phyloP scores from a whole-genome alignment of 1,140 invertebrate genomes.

The Phymorhynchus buccinoides region DNA sequence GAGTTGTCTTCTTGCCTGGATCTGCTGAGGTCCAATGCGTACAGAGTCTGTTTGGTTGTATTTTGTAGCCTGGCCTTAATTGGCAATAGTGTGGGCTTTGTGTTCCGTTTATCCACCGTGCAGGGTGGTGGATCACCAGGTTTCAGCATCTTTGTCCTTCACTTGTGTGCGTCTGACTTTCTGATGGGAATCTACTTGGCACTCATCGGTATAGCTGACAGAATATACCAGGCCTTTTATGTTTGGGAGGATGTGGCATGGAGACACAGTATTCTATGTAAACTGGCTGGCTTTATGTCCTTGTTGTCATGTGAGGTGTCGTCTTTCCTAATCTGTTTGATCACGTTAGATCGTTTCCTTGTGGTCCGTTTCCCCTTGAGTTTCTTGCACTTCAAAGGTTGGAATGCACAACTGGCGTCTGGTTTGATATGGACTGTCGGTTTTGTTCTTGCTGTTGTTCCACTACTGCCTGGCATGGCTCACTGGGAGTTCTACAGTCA shows the following conservation, averaged over 20 bases:
- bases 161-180: background rate
- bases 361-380: background rate
- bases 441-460: background rate
- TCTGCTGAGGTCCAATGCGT: background rate
- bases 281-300: background rate
- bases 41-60: background rate
- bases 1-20: constrained; percentile 1
- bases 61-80: background rate
- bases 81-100: background rate
- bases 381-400: background rate
- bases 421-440: background rate
- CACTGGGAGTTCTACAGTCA: constrained; percentile 4
- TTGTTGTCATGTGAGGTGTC: background rate
- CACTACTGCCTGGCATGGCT: background rate
- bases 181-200: background rate
- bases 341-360: background rate
- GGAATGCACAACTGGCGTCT: background rate
- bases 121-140: background rate
- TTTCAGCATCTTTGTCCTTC: background rate
- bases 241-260: background rate
- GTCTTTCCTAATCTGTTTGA: background rate
- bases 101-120: background rate
- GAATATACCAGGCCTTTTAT: background rate
- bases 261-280: background rate
- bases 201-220: background rate